phyloP scores from a whole-genome alignment of 2,888 invertebrate genomes.

The Nipponacmea schrenckii region DNA sequence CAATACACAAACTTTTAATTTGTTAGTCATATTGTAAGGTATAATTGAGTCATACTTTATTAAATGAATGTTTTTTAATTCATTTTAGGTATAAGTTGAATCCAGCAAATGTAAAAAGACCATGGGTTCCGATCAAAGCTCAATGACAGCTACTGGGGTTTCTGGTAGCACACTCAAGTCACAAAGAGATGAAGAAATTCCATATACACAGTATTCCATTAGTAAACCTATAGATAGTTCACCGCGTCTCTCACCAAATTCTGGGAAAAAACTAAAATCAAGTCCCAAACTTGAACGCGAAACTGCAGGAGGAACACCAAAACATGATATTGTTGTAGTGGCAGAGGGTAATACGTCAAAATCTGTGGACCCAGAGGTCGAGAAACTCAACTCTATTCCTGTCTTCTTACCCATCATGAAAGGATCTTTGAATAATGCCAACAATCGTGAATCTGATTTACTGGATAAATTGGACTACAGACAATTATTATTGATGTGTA shows the following conservation, averaged over 20 bases:
- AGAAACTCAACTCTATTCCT: constrained; percentile 74
- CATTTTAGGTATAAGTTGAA: no score
- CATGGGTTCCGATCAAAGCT: constrained; percentile 65
- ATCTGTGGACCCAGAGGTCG: constrained; percentile 60
- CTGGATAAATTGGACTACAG: constrained; percentile 80
- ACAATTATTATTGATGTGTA: constrained; percentile 78
- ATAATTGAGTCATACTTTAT: no score
- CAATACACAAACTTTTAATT: no score
- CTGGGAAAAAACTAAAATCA: constrained; percentile 32
- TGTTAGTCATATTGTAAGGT: no score
- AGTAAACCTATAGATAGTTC: constrained; percentile 66
- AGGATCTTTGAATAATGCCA: constrained; percentile 82
- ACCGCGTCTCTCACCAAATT: constrained; percentile 51
- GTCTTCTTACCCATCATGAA: constrained; percentile 93
- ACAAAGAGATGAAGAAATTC: constrained; percentile 65
- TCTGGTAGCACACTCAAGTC: constrained; percentile 57
- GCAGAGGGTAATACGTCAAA: constrained; percentile 52
- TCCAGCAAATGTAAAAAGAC: no score
- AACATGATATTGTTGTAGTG: constrained; percentile 64
- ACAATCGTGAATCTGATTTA: constrained; percentile 76
- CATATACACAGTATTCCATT: constrained; percentile 64
- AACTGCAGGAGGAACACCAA: constrained; percentile 35
- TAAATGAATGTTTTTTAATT: no score
- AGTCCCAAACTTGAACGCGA: constrained; percentile 27
- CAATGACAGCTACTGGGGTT: constrained; percentile 51